Conservation (phyloP, 2,797 vertebrate species). For the Scomberomorus guttatus region DNA sequence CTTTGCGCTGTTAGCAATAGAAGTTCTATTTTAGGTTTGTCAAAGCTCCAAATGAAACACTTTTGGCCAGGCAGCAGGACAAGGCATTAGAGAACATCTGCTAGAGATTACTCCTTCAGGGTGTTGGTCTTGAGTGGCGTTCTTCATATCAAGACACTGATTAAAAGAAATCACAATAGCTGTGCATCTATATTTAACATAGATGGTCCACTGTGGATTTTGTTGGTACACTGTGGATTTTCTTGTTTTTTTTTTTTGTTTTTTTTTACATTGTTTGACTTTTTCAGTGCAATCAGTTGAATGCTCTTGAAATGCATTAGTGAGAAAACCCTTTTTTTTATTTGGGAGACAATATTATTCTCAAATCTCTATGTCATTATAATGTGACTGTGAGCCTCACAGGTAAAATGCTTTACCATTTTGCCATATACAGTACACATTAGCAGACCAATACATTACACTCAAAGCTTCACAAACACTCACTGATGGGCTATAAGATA, state of each 20-base stretch:
- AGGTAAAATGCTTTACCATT: background rate
- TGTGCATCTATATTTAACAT: slow-evolving; percentile 74
- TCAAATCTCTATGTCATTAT: background rate
- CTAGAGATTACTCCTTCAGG: slow-evolving; percentile 62
- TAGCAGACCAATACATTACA: background rate
- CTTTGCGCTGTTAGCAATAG: slow-evolving; percentile 17
- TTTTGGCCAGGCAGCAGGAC: slow-evolving; percentile 28
- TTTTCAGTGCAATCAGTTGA: background rate
- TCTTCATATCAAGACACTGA: slow-evolving; percentile 65
- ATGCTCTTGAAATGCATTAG: background rate
- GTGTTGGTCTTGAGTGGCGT: slow-evolving; percentile 71
- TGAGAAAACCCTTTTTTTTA: background rate
- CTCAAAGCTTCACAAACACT: background rate
- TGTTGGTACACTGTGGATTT: background rate
- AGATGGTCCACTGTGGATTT: background rate
- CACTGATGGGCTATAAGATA: background rate
- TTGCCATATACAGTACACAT: background rate
- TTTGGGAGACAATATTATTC: background rate
- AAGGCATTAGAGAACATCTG: slow-evolving; percentile 72
- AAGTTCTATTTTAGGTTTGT: slow-evolving; percentile 64
- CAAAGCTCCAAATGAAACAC: slow-evolving; percentile 50
- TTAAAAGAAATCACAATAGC: slow-evolving; percentile 68
- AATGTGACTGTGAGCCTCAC: background rate
- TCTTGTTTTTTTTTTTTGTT: no score
- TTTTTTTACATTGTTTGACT: background rate